Percentiles rank a stretch among this genome's conserved stretches.
Conservation (phyloP, 2,797 vertebrate species). For the Emys orbicularis region DNA sequence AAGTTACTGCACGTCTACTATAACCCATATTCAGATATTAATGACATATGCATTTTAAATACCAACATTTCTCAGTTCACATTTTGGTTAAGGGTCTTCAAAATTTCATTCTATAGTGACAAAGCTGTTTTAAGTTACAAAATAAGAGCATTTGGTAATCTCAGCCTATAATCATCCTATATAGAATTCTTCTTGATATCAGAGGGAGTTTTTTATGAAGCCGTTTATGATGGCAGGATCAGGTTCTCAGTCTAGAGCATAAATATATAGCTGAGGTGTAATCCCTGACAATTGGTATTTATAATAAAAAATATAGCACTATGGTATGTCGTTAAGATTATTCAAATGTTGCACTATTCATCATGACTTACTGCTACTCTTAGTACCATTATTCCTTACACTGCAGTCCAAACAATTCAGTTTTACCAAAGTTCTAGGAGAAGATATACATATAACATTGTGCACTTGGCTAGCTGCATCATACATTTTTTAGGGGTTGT, state of each 20-base stretch:
- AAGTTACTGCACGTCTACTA: not conserved
- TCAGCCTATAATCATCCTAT: not conserved
- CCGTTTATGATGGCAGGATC: not conserved
- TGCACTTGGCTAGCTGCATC: not conserved
- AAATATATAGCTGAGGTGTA: not conserved
- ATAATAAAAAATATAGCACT: not conserved
- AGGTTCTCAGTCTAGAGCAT: not conserved
- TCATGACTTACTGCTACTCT: not conserved
- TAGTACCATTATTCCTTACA: not conserved
- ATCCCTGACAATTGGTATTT: not conserved
- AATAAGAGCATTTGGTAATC: not conserved
- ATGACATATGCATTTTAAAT: not conserved
- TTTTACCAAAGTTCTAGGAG: not conserved
- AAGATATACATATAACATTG: not conserved
- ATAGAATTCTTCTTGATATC: not conserved
- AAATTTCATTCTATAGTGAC: not conserved
- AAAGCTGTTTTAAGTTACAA: not conserved
- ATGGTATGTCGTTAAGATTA: not conserved
- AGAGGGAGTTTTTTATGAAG: not conserved
- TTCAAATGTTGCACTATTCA: not conserved
- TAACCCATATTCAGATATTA: not conserved
- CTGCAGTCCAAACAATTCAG: not conserved
- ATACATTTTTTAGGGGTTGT: not conserved
- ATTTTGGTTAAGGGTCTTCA: not conserved
- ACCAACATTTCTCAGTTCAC: not conserved